Evolutionary conservation across 35 echinoderm and acorn worm genomes (phyloP).

Genomic region (Ptychodera flava): DNA sequence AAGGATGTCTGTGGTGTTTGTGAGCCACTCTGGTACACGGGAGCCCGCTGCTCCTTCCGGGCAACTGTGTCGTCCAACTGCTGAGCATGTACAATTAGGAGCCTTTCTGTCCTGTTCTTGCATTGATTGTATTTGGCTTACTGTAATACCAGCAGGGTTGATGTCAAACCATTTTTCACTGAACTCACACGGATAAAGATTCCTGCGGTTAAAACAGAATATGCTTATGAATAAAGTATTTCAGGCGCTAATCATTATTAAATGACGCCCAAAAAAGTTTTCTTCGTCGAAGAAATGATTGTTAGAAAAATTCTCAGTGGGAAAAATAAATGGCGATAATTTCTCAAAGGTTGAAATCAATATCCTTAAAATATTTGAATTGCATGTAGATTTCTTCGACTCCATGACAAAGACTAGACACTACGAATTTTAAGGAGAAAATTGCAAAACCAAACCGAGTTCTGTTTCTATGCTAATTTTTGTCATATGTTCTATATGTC

Average conservation of each 20-base stretch:
- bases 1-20: constrained; percentile 42
- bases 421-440: too few relatives aligned
- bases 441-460: too few relatives aligned
- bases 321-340: too few relatives aligned
- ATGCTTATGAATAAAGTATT: neutral
- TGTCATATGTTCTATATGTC: too few relatives aligned
- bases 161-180: constrained; percentile 1
- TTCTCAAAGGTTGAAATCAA: too few relatives aligned
- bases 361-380: too few relatives aligned
- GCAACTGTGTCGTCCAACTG: constrained; percentile 22
- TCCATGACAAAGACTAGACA: too few relatives aligned
- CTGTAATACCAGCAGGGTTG: constrained; percentile 7
- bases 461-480: too few relatives aligned
- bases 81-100: constrained; percentile 18
- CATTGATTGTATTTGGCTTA: neutral
- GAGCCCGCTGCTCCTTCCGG: constrained; percentile 26
- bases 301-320: too few relatives aligned
- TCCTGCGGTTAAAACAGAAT: constrained; percentile 4
- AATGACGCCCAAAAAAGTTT: too few relatives aligned
- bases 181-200: constrained; percentile 32
- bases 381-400: too few relatives aligned
- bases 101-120: constrained; percentile 20
- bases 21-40: constrained; percentile 36
- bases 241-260: neutral
- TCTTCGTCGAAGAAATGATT: too few relatives aligned